Percentiles rank a stretch among this genome's conserved stretches.
These are phyloP conservation scores for Crotalus tigris DNA, from an alignment of 2,113 vertebrate genomes.

Conservation along the genomic window DNA sequence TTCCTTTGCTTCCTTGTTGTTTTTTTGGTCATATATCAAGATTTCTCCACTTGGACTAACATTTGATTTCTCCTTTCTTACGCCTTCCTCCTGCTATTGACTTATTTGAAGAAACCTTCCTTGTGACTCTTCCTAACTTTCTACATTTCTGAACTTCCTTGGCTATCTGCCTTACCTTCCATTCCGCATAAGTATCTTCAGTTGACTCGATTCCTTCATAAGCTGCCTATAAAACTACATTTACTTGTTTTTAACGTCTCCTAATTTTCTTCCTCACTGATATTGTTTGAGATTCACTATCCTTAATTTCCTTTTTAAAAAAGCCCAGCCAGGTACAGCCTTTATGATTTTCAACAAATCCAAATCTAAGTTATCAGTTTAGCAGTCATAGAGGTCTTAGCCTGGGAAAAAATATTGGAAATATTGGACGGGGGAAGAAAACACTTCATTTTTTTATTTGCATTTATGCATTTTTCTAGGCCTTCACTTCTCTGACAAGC, in stretches of 20 bases:
- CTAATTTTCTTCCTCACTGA: neutral
- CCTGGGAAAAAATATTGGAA: neutral
- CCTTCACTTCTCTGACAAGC: neutral
- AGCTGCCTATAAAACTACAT: neutral
- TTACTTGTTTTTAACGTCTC: neutral
- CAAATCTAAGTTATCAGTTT: neutral
- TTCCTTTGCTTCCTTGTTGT: neutral
- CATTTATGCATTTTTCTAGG: neutral
- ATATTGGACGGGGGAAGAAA: neutral
- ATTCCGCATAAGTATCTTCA: neutral
- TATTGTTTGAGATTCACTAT: neutral
- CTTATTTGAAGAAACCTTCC: neutral
- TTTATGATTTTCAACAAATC: neutral
- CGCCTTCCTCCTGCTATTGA: neutral
- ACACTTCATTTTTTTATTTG: neutral
- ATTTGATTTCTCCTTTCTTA: neutral
- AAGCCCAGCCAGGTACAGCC: neutral
- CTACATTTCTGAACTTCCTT: neutral
- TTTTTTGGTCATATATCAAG: neutral
- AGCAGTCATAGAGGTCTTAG: neutral
- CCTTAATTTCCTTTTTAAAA: neutral
- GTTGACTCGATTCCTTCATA: neutral
- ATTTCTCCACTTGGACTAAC: neutral
- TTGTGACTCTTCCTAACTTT: neutral
- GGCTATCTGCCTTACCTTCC: neutral